Conservation (phyloP, 1,140 invertebrate genomes). For the Marisa cornuarietis region DNA sequence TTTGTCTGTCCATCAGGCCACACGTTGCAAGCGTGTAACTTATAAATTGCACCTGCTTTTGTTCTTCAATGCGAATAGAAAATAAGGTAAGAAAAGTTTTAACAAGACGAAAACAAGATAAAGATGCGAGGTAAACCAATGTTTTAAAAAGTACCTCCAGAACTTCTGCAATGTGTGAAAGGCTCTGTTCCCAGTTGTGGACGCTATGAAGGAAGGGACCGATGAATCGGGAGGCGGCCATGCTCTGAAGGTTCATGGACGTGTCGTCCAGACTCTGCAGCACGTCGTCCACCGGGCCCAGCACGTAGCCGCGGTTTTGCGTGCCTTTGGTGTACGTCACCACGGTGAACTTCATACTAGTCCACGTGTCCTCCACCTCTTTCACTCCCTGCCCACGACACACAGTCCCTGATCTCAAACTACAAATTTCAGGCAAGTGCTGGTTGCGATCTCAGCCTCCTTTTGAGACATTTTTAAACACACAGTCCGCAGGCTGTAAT, state of each 20-base stretch:
- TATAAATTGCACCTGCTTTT: background rate
- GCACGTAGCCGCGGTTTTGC: constrained; percentile 73
- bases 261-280: constrained; percentile 83
- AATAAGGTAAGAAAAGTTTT: background rate
- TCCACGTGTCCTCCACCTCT: constrained; percentile 76
- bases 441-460: background rate
- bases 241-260: constrained; percentile 84
- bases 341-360: constrained; percentile 75
- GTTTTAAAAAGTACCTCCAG: constrained; percentile 69
- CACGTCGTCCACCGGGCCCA: constrained; percentile 83
- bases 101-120: background rate
- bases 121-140: background rate
- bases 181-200: constrained; percentile 81
- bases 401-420: too few relatives aligned
- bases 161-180: constrained; percentile 82
- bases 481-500: too few relatives aligned
- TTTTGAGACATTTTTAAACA: too few relatives aligned
- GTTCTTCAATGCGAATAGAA: background rate
- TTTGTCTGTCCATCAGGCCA: too few relatives aligned
- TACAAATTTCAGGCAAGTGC: background rate
- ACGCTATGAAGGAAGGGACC: constrained; percentile 82
- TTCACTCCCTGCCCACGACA: constrained; percentile 71
- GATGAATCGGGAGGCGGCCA: constrained; percentile 86
- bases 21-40: too few relatives aligned
- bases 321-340: constrained; percentile 65